These are phyloP conservation scores for Sinelater perroti DNA, from an alignment of 2,888 invertebrate genomes.

Conservation along the genomic window DNA sequence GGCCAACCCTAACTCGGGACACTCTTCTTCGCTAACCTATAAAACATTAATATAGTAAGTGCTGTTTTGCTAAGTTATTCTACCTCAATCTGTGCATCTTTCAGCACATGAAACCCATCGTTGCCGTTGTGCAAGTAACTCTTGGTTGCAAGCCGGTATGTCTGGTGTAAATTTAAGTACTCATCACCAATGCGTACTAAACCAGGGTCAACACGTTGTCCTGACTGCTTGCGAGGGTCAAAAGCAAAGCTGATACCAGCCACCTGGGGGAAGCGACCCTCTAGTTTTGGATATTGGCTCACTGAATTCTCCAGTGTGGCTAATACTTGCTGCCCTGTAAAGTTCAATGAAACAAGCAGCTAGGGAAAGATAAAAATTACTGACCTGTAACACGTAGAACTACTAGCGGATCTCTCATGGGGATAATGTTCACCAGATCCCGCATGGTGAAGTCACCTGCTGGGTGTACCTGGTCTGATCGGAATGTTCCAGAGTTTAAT, in stretches of 20 bases:
- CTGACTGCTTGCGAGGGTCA: slow-evolving; percentile 74
- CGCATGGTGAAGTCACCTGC: slow-evolving; percentile 86
- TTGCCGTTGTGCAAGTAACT: slow-evolving; percentile 82
- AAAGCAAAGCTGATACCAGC: slow-evolving; percentile 82
- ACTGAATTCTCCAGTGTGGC: slow-evolving; percentile 85
- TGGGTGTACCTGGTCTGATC: slow-evolving; percentile 82
- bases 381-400: slow-evolving; percentile 77
- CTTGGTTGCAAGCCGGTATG: slow-evolving; percentile 83
- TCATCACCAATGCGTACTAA: slow-evolving; percentile 87
- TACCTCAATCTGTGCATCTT: slow-evolving; percentile 77
- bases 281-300: slow-evolving; percentile 84
- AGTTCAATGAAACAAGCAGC: background rate
- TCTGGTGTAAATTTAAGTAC: slow-evolving; percentile 75
- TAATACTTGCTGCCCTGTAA: slow-evolving; percentile 69
- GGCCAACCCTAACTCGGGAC: slow-evolving; percentile 83
- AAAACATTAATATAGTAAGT: slow-evolving; percentile 37
- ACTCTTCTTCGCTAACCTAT: slow-evolving; percentile 84
- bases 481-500: slow-evolving; percentile 87
- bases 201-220: slow-evolving; percentile 74
- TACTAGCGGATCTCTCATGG: slow-evolving; percentile 85
- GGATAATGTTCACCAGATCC: slow-evolving; percentile 83
- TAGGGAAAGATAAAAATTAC: background rate
- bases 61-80: slow-evolving; percentile 32
- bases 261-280: slow-evolving; percentile 89
- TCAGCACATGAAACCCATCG: slow-evolving; percentile 86